Base-by-base conservation (phyloP, 1,140 invertebrate species). In the Drosophila kikkawai region DNA sequence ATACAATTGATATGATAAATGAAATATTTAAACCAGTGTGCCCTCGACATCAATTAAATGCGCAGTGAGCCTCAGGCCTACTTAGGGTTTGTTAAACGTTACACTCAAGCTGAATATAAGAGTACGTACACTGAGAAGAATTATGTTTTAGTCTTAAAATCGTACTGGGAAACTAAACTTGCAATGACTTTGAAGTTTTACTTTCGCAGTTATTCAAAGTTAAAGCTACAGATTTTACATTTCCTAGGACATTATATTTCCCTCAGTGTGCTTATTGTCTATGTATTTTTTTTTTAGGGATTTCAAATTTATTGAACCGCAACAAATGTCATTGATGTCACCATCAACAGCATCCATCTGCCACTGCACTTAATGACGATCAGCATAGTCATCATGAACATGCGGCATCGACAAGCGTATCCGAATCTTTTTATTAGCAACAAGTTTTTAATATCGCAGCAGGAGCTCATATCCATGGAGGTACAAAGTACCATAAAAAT, bases 281-380 rank as follows among this genome's bases (percentile, higher is more conserved):
- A 19, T 34, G 3, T 13, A 29, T n/a, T 9, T 26, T 36, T 53
- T 82, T 75, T 65, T 69, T 66, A 68, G 41, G 56, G 80, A 64
- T 84, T 90, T 82, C 71, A 79, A 90, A 90, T 84, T 90, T 90
- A 90, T 90, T 90, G 85, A 90, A 90, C 85, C 85, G 85, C 85
- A 90, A 78, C 85, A 88, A 90, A 90, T 90, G 85, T 90, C 85
- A 88, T 88, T 90, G 81, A 90, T 88, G 85, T 85, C 85, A 88
- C 68, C 75, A 79, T 34, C 61, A 75, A 48, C 53, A 22, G 44
- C 65, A 60, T 50, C 71, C 73, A 71, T 61, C 73, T 45, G 61
- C 63, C 68, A 66, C 57, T 36, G 56, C 82, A 70, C 19, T 71
- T 44, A 36, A 42, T 45, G 64, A 67, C 48, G 67, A 75, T 63